Percentiles rank a stretch among this genome's conserved stretches.
phyloP scores from a whole-genome alignment of 2,888 invertebrate species.

The Lysandra coridon region DNA sequence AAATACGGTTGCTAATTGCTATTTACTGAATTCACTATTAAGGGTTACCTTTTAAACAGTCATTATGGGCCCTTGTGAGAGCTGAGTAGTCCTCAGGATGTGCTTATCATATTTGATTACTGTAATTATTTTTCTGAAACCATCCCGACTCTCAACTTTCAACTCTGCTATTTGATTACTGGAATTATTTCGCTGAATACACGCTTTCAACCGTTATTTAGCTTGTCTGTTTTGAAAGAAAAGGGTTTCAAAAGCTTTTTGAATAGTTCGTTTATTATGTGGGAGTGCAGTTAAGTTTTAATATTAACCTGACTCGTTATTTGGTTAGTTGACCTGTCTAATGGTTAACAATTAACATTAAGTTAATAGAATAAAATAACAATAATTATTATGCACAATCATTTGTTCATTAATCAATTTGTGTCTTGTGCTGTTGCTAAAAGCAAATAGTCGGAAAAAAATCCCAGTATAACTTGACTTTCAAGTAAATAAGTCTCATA shows the following conservation, averaged over 20 bases:
- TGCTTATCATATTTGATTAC: background rate
- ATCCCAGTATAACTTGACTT: background rate
- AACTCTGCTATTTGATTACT: background rate
- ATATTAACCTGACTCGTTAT: background rate
- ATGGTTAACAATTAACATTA: no score
- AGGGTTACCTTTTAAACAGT: background rate
- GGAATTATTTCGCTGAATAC: background rate
- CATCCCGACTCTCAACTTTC: background rate
- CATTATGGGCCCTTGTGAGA: background rate
- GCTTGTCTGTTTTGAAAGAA: background rate
- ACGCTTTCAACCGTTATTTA: background rate
- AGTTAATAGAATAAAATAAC: no score
- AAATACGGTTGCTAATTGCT: background rate
- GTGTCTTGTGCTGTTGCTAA: no score
- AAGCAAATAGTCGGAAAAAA: background rate
- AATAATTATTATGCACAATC: no score
- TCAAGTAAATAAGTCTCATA: background rate
- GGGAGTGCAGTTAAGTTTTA: background rate
- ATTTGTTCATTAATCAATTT: no score
- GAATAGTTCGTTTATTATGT: background rate
- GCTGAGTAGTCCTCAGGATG: background rate
- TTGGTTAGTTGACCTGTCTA: no score
- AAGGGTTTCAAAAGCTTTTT: background rate
- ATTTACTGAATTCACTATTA: background rate
- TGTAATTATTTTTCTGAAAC: background rate